phyloP scores from a whole-genome alignment of 2,888 invertebrate species.

The Mimumesa dahlbomi region DNA sequence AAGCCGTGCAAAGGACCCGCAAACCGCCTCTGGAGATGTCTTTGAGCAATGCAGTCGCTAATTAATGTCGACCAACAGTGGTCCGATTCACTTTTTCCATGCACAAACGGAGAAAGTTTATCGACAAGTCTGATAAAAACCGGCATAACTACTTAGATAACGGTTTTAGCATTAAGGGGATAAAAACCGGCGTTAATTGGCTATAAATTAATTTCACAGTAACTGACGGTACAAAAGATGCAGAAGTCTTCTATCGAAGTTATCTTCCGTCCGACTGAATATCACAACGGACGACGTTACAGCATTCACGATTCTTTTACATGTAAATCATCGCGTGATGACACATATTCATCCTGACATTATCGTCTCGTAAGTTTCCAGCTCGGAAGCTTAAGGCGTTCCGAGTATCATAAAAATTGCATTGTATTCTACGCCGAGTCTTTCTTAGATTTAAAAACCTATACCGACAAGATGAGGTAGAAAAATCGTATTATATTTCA shows the following conservation, averaged over 20 bases:
- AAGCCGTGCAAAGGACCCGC: conserved; percentile 15
- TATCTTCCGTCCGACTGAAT: not conserved
- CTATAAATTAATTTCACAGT: no score
- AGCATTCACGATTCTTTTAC: no score
- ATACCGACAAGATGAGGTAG: no score
- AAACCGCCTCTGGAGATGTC: conserved; percentile 9
- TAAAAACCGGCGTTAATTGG: no score
- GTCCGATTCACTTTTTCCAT: conserved; percentile 1
- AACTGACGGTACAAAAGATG: no score
- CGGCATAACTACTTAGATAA: not conserved
- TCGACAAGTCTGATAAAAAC: not conserved
- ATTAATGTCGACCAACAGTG: conserved; percentile 27
- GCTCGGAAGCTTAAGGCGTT: conserved; percentile 13
- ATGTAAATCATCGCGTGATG: conserved; percentile 39
- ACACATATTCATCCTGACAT: conserved; percentile 20
- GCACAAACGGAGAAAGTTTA: not conserved
- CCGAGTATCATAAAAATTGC: conserved; percentile 37
- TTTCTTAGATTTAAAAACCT: not conserved
- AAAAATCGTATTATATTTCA: no score
- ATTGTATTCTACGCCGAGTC: conserved; percentile 7
- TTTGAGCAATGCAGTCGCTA: conserved; percentile 26
- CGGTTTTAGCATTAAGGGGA: no score
- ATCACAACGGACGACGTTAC: not conserved
- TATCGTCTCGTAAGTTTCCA: conserved; percentile 25
- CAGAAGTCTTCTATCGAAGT: not conserved